Percentiles rank a stretch among this genome's conserved stretches.
phyloP scores from a whole-genome alignment of 2,888 invertebrate species.

The Dione juno region DNA sequence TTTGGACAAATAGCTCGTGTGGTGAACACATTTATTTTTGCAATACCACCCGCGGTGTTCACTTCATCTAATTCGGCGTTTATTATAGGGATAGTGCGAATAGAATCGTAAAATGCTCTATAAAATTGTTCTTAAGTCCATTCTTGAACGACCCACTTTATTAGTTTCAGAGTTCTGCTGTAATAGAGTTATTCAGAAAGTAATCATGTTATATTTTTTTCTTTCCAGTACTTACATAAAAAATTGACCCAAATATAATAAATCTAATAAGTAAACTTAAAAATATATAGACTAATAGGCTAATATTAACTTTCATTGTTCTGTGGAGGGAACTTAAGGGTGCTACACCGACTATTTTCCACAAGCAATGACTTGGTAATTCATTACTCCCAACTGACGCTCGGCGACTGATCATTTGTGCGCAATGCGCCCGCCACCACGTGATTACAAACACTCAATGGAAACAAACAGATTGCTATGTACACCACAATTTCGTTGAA shows the following conservation, averaged over 20 bases:
- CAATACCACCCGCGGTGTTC: slow-evolving; percentile 48
- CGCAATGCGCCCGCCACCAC: slow-evolving; percentile 48
- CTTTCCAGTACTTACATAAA: neutral
- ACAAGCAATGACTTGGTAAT: slow-evolving; percentile 74
- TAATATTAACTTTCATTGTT: slow-evolving; percentile 53
- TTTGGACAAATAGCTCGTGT: slow-evolving; percentile 24
- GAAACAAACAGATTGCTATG: slow-evolving; percentile 64
- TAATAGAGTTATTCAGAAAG: slow-evolving; percentile 50
- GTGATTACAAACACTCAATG: slow-evolving; percentile 72
- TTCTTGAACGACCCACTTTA: slow-evolving; percentile 65
- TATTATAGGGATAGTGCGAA: slow-evolving; percentile 73
- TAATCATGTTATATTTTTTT: slow-evolving; percentile 7
- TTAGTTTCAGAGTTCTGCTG: slow-evolving; percentile 63
- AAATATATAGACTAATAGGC: slow-evolving; percentile 62
- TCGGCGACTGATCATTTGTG: slow-evolving; percentile 65
- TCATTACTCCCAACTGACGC: slow-evolving; percentile 64
- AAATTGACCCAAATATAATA: neutral
- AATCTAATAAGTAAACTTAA: neutral
- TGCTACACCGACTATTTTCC: slow-evolving; percentile 66
- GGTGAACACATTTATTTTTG: slow-evolving; percentile 40
- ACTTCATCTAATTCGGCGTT: slow-evolving; percentile 75
- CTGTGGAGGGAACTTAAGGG: slow-evolving; percentile 66
- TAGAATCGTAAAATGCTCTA: slow-evolving; percentile 73
- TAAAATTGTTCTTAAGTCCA: slow-evolving; percentile 70
- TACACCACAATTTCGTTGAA: slow-evolving; percentile 62